phyloP scores from a whole-genome alignment of 1,140 invertebrate genomes.

The Theocolax elegans region DNA sequence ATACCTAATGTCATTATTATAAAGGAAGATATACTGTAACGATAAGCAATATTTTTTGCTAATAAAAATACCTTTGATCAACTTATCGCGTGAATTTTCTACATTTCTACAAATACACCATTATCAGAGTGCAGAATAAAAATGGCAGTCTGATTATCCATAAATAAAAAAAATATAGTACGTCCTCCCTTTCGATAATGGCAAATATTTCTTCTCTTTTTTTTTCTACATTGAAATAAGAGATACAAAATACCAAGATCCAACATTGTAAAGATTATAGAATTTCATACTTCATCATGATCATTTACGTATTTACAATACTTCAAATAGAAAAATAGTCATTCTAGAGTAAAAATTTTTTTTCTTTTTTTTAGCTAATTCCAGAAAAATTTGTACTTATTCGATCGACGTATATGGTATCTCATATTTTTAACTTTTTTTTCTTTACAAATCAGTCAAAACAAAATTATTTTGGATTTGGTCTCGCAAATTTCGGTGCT shows the following conservation, averaged over 20 bases:
- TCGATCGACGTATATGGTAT: constrained; percentile 18
- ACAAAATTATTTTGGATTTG: constrained; percentile 40
- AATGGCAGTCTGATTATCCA: constrained; percentile 32
- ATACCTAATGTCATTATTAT: background rate
- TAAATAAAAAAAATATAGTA: constrained; percentile 17
- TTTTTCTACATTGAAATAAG: constrained; percentile 21
- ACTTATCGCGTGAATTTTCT: constrained; percentile 24
- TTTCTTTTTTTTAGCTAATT: constrained; percentile 3
- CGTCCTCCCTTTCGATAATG: constrained; percentile 15
- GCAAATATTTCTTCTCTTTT: no score
- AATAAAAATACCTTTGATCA: constrained; percentile 11
- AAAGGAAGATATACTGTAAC: background rate
- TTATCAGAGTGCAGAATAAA: constrained; percentile 15
- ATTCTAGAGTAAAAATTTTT: constrained; percentile 16
- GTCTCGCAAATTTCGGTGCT: constrained; percentile 51
- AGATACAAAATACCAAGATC: constrained; percentile 38
- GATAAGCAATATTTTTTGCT: constrained; percentile 38
- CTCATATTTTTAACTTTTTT: constrained; percentile 27
- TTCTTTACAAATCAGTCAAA: constrained; percentile 23
- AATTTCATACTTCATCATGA: background rate
- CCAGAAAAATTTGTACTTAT: constrained; percentile 26
- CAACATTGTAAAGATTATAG: background rate
- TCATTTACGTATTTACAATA: constrained; percentile 36
- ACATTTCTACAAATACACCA: constrained; percentile 18
- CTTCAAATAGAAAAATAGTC: constrained; percentile 37